A percentile compares a stretch with the other conserved stretches of the same genome.
phyloP scores from a whole-genome alignment of 2,113 vertebrate species.

The Delphinus delphis region DNA sequence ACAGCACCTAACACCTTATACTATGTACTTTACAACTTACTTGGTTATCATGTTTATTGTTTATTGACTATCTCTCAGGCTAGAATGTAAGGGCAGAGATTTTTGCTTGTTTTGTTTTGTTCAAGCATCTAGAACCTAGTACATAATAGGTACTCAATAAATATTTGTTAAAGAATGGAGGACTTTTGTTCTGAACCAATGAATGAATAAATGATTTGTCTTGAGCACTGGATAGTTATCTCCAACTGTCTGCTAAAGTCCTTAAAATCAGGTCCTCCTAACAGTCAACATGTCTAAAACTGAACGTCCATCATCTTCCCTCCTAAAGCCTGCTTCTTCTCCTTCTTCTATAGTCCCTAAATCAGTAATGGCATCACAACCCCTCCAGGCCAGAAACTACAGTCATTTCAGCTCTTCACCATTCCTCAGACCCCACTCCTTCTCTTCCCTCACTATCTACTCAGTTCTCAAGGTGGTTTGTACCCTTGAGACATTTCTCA shows the following conservation, averaged over 20 bases:
- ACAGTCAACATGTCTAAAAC: not conserved
- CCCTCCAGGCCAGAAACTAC: not conserved
- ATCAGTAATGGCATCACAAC: not conserved
- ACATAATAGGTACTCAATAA: not conserved
- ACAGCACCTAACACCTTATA: not conserved
- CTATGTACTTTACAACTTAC: not conserved
- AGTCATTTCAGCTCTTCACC: not conserved
- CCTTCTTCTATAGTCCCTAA: not conserved
- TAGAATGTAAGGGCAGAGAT: not conserved
- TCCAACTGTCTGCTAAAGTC: not conserved
- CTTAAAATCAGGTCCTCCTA: conserved; percentile 5
- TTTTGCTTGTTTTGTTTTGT: conserved; percentile 33
- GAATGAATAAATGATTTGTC: not conserved
- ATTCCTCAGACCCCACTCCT: not conserved
- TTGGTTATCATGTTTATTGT: not conserved
- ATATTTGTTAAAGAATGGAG: not conserved
- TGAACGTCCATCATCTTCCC: not conserved
- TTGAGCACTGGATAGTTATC: not conserved
- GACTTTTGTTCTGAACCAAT: not conserved
- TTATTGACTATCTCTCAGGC: not conserved
- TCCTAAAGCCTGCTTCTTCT: not conserved
- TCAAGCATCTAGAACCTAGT: not conserved
- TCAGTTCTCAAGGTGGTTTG: not conserved
- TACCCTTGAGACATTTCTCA: not conserved
- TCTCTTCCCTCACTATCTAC: not conserved